Conservation (phyloP, 2,113 vertebrate genomes). For the Setophaga kirtlandii region DNA sequence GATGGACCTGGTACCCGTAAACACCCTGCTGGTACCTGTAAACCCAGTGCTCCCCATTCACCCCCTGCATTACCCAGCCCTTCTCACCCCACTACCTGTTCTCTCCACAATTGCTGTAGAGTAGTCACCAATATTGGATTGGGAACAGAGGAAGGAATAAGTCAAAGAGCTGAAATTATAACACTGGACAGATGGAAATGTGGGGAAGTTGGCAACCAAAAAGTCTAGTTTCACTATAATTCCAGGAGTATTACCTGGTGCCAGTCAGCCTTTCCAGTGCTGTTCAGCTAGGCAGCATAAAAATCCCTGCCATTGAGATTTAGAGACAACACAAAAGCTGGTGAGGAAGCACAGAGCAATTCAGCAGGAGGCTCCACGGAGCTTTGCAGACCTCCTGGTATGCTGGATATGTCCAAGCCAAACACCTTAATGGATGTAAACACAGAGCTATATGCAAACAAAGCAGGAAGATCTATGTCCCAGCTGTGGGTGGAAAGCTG, state of each 20-base stretch:
- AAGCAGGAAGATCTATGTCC: not conserved
- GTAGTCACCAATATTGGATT: not conserved
- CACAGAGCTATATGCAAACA: not conserved
- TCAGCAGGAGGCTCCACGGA: not conserved
- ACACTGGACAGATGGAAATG: not conserved
- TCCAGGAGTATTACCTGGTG: not conserved
- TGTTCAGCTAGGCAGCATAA: not conserved
- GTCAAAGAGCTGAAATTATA: not conserved
- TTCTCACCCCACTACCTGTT: not conserved
- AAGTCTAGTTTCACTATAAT: not conserved
- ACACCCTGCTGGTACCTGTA: not conserved
- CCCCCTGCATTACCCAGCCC: not conserved
- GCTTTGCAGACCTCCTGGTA: not conserved
- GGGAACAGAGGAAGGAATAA: not conserved
- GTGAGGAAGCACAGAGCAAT: not conserved
- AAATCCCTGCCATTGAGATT: not conserved
- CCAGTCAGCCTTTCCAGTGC: not conserved
- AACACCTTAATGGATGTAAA: conserved; percentile 15
- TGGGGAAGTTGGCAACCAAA: not conserved
- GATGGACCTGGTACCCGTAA: not conserved
- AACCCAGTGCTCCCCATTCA: not conserved
- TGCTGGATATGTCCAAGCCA: not conserved
- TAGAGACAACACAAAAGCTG: not conserved
- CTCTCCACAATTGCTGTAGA: not conserved
- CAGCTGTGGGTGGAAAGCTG: not conserved